A percentile compares a stretch with the other conserved stretches of the same genome.
Evolutionary conservation across 2,888 invertebrate species (phyloP).

Genomic region (Alsophila aescularia): DNA sequence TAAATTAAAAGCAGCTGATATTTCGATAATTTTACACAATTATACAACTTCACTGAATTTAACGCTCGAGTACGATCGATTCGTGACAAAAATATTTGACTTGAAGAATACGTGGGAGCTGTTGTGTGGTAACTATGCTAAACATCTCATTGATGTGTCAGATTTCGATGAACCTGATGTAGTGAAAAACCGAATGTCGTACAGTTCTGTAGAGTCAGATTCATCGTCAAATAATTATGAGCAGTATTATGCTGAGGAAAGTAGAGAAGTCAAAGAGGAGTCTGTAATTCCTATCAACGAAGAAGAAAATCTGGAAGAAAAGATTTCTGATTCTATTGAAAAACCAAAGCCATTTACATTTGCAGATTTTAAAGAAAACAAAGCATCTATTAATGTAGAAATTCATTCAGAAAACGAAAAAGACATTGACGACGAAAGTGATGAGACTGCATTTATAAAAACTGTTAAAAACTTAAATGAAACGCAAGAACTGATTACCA

Average conservation of each 20-base stretch:
- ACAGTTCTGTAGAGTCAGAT: conserved; percentile 70
- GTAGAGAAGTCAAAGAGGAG: conserved; percentile 17
- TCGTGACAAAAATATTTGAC: conserved; percentile 85
- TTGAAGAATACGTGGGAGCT: conserved; percentile 86
- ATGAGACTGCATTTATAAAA: conserved; percentile 28
- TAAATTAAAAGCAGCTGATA: conserved; percentile 84
- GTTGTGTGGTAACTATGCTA: conserved; percentile 84
- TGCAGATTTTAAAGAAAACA: conserved; percentile 82
- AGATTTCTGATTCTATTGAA: conserved; percentile 40
- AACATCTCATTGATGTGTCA: conserved; percentile 68
- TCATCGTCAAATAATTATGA: conserved; percentile 72
- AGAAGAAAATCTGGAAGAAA: conserved; percentile 39
- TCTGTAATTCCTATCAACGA: conserved; percentile 31
- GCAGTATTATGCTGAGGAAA: conserved; percentile 62
- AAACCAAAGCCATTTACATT: conserved; percentile 81
- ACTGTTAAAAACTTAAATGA: conserved; percentile 21
- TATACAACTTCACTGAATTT: conserved; percentile 83
- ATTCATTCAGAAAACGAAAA: conserved; percentile 42
- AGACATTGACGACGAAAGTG: conserved; percentile 34
- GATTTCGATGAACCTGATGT: conserved; percentile 70
- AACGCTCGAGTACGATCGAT: conserved; percentile 82
- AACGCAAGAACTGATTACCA: conserved; percentile 26
- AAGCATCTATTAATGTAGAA: conserved; percentile 48
- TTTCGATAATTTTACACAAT: conserved; percentile 86
- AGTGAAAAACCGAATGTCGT: conserved; percentile 66